Evolutionary conservation across 2,797 vertebrate genomes (phyloP).

Genomic region (Syncerus caffer): DNA sequence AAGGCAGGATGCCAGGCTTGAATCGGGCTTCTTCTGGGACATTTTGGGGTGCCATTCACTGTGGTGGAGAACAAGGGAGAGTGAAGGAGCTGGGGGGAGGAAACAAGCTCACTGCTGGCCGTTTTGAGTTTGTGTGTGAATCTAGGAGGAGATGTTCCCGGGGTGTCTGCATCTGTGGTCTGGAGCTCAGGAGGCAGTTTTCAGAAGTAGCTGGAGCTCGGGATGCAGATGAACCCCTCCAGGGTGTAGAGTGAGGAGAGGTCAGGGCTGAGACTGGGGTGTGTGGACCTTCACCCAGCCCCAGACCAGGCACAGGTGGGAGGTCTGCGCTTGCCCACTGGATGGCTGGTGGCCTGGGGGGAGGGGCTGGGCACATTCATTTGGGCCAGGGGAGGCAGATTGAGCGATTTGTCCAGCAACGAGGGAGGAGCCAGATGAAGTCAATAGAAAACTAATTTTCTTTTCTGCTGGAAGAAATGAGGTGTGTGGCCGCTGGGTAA

Average conservation of each 20-base stretch:
- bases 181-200: background rate
- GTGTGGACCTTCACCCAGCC: background rate
- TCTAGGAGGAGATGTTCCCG: background rate
- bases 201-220: background rate
- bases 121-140: background rate
- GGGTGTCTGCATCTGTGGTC: background rate
- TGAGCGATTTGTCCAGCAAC: constrained; percentile 68
- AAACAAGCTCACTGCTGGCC: background rate
- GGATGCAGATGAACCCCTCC: background rate
- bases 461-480: constrained; percentile 87
- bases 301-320: background rate
- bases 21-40: background rate
- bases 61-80: background rate
- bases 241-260: background rate
- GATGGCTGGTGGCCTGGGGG: constrained; percentile 1
- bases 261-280: background rate
- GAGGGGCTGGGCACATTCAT: constrained; percentile 36
- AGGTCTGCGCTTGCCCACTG: background rate
- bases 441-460: constrained; percentile 91
- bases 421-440: constrained; percentile 77
- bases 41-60: background rate
- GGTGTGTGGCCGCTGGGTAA: constrained; percentile 87
- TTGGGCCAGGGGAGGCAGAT: constrained; percentile 73
- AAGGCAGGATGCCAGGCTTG: background rate
- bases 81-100: background rate